Evolutionary conservation across 1,140 invertebrate genomes (phyloP).

Genomic region (Brachionus asplanchnoidis): DNA sequence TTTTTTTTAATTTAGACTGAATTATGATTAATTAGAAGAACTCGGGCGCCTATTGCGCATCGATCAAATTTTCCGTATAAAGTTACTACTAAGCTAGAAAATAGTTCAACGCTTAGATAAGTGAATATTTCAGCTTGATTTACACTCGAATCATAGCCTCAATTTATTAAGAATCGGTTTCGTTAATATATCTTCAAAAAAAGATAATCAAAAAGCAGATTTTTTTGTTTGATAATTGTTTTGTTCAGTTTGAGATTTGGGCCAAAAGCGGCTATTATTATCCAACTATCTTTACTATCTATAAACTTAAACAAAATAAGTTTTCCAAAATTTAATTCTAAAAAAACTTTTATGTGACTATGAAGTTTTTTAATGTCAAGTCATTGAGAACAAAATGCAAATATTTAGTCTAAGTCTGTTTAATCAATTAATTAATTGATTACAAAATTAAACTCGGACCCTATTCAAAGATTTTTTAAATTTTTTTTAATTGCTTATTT

Average conservation of each 20-base stretch:
- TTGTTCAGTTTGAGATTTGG: background rate
- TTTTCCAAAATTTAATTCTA: background rate
- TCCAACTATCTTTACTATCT: background rate
- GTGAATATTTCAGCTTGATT: background rate
- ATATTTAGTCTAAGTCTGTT: background rate
- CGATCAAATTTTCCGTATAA: background rate
- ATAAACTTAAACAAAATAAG: background rate
- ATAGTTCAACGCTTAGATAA: background rate
- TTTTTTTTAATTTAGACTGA: background rate
- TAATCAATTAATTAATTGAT: background rate
- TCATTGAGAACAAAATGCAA: background rate
- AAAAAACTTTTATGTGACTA: background rate
- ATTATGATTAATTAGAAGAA: background rate
- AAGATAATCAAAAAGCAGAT: background rate
- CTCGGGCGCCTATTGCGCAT: background rate
- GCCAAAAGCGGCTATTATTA: background rate
- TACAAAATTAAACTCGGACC: too few relatives aligned
- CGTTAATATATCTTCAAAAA: background rate
- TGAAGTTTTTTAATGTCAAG: too few relatives aligned
- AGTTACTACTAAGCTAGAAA: background rate
- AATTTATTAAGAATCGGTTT: background rate
- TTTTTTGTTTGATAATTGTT: background rate
- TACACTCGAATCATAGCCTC: background rate
- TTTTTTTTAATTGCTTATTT: background rate
- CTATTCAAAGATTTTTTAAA: background rate